A percentile compares a stretch with the other conserved stretches of the same genome.
These are phyloP conservation scores for Mactra quadrangularis DNA, from an alignment of 1,140 invertebrate genomes.

Conservation along the genomic window DNA sequence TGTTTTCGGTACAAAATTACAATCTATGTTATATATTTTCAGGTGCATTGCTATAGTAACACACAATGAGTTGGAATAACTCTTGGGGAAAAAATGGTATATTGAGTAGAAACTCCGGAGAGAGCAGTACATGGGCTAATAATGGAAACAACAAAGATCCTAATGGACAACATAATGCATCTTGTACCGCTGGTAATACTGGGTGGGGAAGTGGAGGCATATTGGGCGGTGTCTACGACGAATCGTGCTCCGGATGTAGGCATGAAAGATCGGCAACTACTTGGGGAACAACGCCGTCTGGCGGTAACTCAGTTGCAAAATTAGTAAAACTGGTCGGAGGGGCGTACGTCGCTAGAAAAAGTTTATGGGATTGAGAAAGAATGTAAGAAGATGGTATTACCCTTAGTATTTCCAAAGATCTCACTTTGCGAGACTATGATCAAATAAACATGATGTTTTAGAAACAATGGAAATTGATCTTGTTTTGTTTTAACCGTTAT, in stretches of 20 bases:
- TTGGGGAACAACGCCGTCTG: constrained; percentile 5
- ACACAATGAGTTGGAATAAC: constrained; percentile 10
- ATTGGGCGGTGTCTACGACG: constrained; percentile 22
- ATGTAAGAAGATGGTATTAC: no score
- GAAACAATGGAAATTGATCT: no score
- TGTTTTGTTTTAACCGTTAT: no score
- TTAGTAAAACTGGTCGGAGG: background rate
- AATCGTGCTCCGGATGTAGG: constrained; percentile 35
- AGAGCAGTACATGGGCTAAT: constrained; percentile 2
- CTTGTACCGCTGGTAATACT: constrained; percentile 27
- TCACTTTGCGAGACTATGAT: no score
- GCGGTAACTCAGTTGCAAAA: background rate
- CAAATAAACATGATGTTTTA: no score
- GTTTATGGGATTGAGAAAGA: constrained; percentile 36
- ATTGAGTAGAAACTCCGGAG: background rate
- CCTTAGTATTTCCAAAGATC: no score
- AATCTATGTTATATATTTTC: no score
- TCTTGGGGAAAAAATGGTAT: constrained; percentile 18
- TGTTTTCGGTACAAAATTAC: no score
- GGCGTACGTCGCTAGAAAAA: constrained; percentile 22
- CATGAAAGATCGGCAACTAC: constrained; percentile 7
- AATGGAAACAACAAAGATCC: constrained; percentile 22
- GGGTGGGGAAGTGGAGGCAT: constrained; percentile 18
- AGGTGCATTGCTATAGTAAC: background rate
- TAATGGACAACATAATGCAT: constrained; percentile 25